Evolutionary conservation across 2,888 invertebrate species (phyloP).

Genomic region (Eristalinus sepulchralis): DNA sequence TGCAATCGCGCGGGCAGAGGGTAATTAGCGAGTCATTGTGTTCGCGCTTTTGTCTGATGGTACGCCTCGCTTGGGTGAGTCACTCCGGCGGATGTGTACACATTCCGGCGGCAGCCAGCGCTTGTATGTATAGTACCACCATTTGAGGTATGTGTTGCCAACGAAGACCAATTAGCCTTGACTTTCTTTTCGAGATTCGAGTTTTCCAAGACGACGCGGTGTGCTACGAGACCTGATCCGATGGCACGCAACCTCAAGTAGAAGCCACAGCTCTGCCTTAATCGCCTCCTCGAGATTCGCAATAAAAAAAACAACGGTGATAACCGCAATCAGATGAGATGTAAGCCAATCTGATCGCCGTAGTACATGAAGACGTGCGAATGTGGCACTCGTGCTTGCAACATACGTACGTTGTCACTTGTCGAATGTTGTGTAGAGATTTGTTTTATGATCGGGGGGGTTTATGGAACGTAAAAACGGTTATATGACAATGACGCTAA

Average conservation of each 20-base stretch:
- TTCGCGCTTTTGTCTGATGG: constrained; percentile 11
- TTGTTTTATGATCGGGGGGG: neutral
- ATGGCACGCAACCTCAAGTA: constrained; percentile 15
- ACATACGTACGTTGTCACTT: constrained; percentile 26
- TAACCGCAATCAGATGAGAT: constrained; percentile 8
- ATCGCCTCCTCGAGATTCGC: neutral
- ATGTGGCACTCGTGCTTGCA: constrained; percentile 25
- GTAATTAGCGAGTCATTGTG: constrained; percentile 27
- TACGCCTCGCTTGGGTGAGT: constrained; percentile 8
- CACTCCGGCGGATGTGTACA: constrained; percentile 8
- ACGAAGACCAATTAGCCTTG: constrained; percentile 40
- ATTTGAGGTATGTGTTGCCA: neutral
- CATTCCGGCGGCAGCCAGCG: constrained; percentile 5
- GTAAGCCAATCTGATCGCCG: constrained; percentile 19
- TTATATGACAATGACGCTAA: constrained; percentile 19
- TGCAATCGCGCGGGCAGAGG: neutral
- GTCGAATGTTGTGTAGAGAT: constrained; percentile 1
- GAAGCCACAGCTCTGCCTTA: neutral
- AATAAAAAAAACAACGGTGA: constrained; percentile 8
- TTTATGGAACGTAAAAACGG: constrained; percentile 10
- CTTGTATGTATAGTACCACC: neutral
- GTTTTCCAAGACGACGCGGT: constrained; percentile 2
- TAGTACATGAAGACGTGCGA: constrained; percentile 23
- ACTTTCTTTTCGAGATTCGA: constrained; percentile 46
- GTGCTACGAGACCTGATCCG: neutral